Base-by-base conservation (phyloP, 2,888 invertebrate species). In the Octonoba sinensis region DNA sequence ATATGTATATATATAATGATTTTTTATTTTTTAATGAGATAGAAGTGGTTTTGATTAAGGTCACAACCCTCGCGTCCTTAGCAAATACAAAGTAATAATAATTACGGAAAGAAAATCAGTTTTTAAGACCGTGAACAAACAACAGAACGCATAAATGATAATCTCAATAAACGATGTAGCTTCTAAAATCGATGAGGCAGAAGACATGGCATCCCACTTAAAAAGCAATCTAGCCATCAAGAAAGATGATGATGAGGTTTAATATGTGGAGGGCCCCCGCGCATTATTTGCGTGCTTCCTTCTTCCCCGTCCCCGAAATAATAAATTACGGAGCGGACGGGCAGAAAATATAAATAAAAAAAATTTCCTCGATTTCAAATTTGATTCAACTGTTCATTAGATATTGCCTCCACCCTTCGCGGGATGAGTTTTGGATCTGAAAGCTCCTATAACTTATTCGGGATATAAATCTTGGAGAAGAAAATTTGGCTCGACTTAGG, bases 311-410 rank as follows among this genome's bases (percentile, higher is more conserved):
- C 62, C 72, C 67, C 79, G 49, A 77, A 79, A 79, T 79, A 79
- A 79, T 79, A 79, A 79, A 79, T 79, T 79, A 79, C 79, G 60
- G 62, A 47, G 67, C 67, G 69, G 67, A 73, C 79, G 79, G 79
- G 79, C 51, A 27, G 27, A 66, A 79, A 79, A 73, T 79, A 79
- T 73, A 79, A 79, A 79, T 79, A 79, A 69, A 79, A 79, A 46
- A 22, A 4, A 36, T 6, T 36, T 64, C 69, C 79, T 73, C 79
- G 73, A 79, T 79, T 79, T 79, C 79, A 79, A 79, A 79, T 79
- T 79, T 79, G 79, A 79, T 79, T 79, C 79, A 73, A 79, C 79
- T 79, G 73, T 79, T 79, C 79, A 79, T 79, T 79, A 79, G 79
- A 79, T 79, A 79, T 79, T 79, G 79, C 79, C 46, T 56, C 73